phyloP scores from a whole-genome alignment of 2,888 invertebrate species.

The Agrochola lota region DNA sequence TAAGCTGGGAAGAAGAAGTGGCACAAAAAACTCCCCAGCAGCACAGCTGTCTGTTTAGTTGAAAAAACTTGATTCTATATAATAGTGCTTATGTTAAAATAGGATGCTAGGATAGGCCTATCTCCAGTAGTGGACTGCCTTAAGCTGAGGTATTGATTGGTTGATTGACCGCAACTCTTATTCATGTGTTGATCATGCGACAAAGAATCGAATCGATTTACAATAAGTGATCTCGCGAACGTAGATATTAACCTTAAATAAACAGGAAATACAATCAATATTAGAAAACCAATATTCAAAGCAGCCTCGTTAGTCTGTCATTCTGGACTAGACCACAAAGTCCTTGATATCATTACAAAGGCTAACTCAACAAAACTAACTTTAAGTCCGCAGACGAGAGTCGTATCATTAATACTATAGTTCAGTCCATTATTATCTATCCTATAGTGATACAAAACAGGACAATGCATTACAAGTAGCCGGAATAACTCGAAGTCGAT shows the following conservation, averaged over 20 bases:
- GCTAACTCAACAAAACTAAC: conserved; percentile 3
- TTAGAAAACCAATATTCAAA: conserved; percentile 16
- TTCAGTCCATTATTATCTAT: conserved; percentile 39
- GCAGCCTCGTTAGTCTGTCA: conserved; percentile 21
- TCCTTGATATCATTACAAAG: conserved; percentile 26
- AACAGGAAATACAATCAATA: conserved; percentile 10
- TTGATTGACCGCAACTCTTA: not conserved
- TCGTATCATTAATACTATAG: conserved; percentile 25
- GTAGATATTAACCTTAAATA: not conserved
- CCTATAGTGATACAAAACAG: conserved; percentile 37
- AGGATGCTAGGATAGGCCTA: no score
- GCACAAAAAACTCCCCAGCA: no score
- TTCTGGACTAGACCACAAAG: not conserved
- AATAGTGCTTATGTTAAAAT: no score
- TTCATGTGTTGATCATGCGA: not conserved
- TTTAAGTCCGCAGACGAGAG: conserved; percentile 14
- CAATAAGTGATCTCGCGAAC: not conserved
- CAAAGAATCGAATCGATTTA: not conserved
- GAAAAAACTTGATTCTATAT: no score
- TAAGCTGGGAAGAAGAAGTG: no score
- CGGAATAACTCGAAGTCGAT: conserved; percentile 35
- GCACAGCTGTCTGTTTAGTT: no score
- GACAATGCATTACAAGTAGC: conserved; percentile 51
- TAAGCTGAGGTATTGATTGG: no score
- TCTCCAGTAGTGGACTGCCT: no score